Conservation (phyloP, 1,140 invertebrate species). For the Sycophila sp. region DNA sequence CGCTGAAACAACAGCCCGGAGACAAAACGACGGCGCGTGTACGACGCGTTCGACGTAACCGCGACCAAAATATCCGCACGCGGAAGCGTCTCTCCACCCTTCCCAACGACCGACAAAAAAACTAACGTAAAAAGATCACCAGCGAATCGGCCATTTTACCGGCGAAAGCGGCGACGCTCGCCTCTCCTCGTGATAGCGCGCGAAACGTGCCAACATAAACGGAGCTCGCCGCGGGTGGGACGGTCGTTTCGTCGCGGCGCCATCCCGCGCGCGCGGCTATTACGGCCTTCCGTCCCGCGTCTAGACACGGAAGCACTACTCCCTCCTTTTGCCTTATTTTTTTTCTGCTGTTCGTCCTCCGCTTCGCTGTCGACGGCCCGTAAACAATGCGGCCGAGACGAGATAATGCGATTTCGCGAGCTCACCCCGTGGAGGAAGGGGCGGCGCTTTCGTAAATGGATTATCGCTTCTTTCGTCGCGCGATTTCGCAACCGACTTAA, state of each 20-base stretch:
- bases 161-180: background rate
- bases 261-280: too few relatives aligned
- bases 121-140: background rate
- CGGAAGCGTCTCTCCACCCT: background rate
- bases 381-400: background rate
- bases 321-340: background rate
- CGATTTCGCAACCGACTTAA: background rate
- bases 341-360: background rate
- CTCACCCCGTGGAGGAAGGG: too few relatives aligned
- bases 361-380: background rate
- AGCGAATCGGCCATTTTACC: background rate
- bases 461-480: background rate
- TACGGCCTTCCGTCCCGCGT: background rate
- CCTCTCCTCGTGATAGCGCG: background rate
- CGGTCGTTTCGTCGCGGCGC: background rate
- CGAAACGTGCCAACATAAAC: constrained; percentile 1
- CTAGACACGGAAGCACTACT: background rate
- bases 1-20: too few relatives aligned
- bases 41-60: background rate
- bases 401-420: background rate
- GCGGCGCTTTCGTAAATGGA: background rate
- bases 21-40: too few relatives aligned
- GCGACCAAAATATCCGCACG: background rate
- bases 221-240: too few relatives aligned
- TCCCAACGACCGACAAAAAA: background rate